A percentile compares a stretch with the other conserved stretches of the same genome.
Evolutionary conservation across 2,113 vertebrate species (phyloP).

Genomic region (Ammodytes dubius): DNA sequence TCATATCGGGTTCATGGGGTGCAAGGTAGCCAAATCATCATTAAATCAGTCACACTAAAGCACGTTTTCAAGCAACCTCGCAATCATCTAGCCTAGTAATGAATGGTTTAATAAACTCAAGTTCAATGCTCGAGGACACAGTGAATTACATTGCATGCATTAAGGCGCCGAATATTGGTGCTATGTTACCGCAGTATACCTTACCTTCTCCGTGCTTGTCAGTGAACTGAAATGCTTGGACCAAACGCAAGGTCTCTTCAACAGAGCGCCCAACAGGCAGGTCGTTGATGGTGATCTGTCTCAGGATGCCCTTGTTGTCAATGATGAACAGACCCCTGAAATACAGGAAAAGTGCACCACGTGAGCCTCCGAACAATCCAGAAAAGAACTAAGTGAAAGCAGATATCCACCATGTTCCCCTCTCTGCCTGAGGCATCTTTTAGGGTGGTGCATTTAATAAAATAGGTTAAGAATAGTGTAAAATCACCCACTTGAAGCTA

Average conservation of each 20-base stretch:
- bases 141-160: background rate
- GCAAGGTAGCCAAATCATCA: background rate
- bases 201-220: slow-evolving; percentile 98
- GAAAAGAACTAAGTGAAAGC: background rate
- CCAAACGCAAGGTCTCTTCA: slow-evolving; percentile 94
- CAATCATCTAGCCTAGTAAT: background rate
- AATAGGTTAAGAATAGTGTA: background rate
- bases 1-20: background rate
- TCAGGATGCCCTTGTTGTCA: slow-evolving; percentile 93
- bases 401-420: background rate
- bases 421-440: background rate
- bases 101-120: background rate
- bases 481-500: background rate
- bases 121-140: background rate
- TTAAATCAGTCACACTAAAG: no score
- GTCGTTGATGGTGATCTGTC: slow-evolving; percentile 98
- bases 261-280: slow-evolving; percentile 98
- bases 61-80: background rate
- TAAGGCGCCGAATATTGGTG: background rate
- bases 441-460: background rate
- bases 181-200: background rate
- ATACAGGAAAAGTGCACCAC: background rate
- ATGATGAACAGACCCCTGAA: slow-evolving; percentile 96
- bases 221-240: slow-evolving; percentile 98
- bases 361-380: background rate